Conservation (phyloP, 2,797 vertebrate genomes). For the Darevskia nairensis region DNA sequence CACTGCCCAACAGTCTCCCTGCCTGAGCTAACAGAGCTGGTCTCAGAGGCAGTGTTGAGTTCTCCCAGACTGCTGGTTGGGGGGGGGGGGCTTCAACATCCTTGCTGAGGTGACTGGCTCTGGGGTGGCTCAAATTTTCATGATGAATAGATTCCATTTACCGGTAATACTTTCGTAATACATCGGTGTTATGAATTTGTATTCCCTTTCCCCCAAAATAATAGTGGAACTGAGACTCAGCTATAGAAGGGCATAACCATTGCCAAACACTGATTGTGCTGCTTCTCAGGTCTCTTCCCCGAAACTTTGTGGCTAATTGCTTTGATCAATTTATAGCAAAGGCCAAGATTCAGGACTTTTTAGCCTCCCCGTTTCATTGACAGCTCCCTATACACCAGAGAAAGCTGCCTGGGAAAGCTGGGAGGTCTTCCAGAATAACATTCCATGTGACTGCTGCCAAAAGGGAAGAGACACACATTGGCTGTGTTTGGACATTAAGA, state of each 20-base stretch:
- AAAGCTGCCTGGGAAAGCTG: neutral
- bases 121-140: conserved; percentile 43
- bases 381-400: neutral
- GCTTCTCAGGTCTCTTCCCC: neutral
- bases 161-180: conserved; percentile 52
- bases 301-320: neutral
- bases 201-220: conserved; percentile 28
- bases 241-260: neutral
- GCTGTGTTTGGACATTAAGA: neutral
- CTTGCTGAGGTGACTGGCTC: no score
- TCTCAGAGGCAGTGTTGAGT: no score
- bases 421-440: neutral
- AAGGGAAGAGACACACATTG: neutral
- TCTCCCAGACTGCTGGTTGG: no score
- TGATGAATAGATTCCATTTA: conserved; percentile 38
- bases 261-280: neutral
- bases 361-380: neutral
- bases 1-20: no score
- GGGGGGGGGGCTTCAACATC: no score
- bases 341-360: neutral
- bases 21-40: no score
- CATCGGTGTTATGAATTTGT: conserved; percentile 1
- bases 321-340: neutral
- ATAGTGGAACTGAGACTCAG: neutral
- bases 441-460: neutral